Evolutionary conservation across 2,888 invertebrate species (phyloP), one percentile per base, ranked within the genome.

Genomic region (Anaspis maculata): DNA sequence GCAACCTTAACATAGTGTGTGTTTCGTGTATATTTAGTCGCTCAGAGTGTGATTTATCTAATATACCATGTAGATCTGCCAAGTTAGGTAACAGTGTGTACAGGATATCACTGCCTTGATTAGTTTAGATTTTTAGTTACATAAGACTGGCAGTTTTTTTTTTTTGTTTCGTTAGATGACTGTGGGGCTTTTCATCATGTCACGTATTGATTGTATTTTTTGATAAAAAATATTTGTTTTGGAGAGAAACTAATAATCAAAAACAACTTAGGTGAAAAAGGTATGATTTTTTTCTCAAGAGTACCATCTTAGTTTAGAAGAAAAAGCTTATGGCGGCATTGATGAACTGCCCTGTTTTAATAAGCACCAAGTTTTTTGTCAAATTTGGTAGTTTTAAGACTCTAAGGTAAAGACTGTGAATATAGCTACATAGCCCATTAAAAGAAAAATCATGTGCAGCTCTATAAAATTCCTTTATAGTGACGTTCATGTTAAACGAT

Each of bases 11-110:
- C 35, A 41, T 56, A 48, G 51, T 59, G 58, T 58, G 57, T 60
- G 53, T 57, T 54, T 46, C 51, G 53, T 58, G 54, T 56, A 56
- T 52, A 54, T 54, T 59, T 56, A 58, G 56, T 57, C 52, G 56
- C 54, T 54, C 56, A 56, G 51, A 56, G 58, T 59, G 57, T 61
- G 57, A 60, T 58, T 49, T 49, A 48, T 44, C 37, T 35, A 36
- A 39, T 39, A 34, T 33, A 37, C 37, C 37, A 25, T 33, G 48
- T 52, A 54, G 53, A 52, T 55, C 52, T 54, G 54, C 51, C 50
- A 45, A 44, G 39, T 36, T 44, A 39, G 34, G 34, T 36, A 39
- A 43, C 27, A 12, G 16, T 19, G 44, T 44, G 44, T 46, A 44
- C 44, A 46, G 41, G 34, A 19, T 42, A 45, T 45, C 46, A 44